Percentiles rank a stretch among this genome's conserved stretches.
Evolutionary conservation across 2,797 vertebrate genomes (phyloP).

Genomic region (Mormyrops boulengeri): DNA sequence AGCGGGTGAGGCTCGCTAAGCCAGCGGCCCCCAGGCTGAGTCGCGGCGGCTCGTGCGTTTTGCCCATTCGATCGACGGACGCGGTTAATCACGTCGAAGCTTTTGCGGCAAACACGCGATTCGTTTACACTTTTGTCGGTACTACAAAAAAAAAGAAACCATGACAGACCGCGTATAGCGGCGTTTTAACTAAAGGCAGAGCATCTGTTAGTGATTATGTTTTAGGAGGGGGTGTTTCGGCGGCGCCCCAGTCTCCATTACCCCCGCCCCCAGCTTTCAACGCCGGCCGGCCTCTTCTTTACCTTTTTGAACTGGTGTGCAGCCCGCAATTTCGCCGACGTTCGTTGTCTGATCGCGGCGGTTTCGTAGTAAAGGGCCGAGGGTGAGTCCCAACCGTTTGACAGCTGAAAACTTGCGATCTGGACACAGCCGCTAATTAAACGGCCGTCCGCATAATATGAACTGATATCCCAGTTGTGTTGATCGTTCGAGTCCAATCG

Average conservation of each 20-base stretch:
- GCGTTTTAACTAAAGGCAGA: conserved; percentile 24
- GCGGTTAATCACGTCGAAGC: too few relatives aligned
- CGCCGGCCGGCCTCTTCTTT: neutral
- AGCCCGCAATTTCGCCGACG: neutral
- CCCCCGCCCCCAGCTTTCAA: neutral
- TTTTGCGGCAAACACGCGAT: neutral
- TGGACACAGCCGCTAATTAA: neutral
- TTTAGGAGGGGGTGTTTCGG: conserved; percentile 34
- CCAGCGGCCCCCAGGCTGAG: conserved; percentile 38
- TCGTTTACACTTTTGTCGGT: neutral
- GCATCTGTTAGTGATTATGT: conserved; percentile 70
- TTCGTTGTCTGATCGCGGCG: neutral
- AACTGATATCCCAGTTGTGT: neutral
- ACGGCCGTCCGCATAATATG: neutral
- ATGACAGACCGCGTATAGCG: neutral
- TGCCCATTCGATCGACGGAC: neutral
- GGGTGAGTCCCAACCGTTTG: neutral
- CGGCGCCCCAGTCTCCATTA: conserved; percentile 31
- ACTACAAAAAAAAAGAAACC: neutral
- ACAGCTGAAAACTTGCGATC: conserved; percentile 14
- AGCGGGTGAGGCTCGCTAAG: conserved; percentile 52
- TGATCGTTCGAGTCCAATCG: neutral
- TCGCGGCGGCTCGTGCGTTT: neutral
- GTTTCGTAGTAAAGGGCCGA: neutral
- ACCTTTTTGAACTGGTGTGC: neutral